Conservation (phyloP, 2,797 vertebrate genomes). For the Aulostomus chinensis region DNA sequence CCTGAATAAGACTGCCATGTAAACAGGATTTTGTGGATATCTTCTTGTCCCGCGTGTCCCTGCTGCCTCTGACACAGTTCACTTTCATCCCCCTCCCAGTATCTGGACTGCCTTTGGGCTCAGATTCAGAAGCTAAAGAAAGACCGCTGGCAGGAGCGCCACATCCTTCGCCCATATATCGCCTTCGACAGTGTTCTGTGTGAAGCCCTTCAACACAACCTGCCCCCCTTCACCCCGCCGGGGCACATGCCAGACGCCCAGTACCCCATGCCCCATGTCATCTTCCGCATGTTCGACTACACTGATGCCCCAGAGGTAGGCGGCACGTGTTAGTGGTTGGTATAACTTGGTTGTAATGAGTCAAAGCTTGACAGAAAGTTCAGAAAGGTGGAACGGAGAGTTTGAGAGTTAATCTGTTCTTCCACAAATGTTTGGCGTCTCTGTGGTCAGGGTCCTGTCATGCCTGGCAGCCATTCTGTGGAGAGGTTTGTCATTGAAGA, state of each 20-base stretch:
- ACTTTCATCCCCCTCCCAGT: constrained; percentile 72
- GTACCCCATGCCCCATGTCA: constrained; percentile 92
- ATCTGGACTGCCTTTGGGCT: constrained; percentile 97
- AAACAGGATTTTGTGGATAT: too few species aligned
- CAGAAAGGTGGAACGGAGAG: too few species aligned
- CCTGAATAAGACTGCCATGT: too few species aligned
- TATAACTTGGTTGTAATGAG: too few species aligned
- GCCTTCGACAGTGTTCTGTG: constrained; percentile 98
- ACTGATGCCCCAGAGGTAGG: constrained; percentile 95
- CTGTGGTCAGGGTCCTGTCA: constrained; percentile 89
- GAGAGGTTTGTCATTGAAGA: constrained; percentile 98
- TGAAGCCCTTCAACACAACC: constrained; percentile 96
- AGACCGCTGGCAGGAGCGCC: constrained; percentile 96
- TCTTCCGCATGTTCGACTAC: constrained; percentile 99
- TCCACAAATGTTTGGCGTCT: neutral
- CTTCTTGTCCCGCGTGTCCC: too few species aligned
- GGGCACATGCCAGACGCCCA: constrained; percentile 91
- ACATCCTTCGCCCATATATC: constrained; percentile 95
- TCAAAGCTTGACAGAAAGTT: too few species aligned
- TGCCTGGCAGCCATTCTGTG: constrained; percentile 97
- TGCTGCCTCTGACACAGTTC: too few species aligned
- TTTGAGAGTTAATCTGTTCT: too few species aligned
- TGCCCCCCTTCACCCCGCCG: constrained; percentile 95
- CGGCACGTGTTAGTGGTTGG: too few species aligned
- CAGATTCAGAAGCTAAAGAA: constrained; percentile 98